Conservation (phyloP, 2,797 vertebrate genomes). For the Otolemur crassicaudatus region DNA sequence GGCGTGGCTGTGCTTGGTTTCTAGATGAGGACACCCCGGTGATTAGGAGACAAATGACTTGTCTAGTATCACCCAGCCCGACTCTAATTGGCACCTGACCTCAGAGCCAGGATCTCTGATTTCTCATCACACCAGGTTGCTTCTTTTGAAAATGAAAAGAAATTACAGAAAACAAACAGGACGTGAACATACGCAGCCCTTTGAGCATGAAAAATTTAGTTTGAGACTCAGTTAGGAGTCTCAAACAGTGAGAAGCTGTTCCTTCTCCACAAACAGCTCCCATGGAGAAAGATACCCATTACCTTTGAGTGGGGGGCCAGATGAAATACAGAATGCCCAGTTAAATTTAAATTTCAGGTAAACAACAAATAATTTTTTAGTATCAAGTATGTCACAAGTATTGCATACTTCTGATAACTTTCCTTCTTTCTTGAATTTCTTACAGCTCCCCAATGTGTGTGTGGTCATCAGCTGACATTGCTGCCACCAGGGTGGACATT, state of each 20-base stretch:
- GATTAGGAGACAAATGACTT: neutral
- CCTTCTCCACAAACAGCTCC: neutral
- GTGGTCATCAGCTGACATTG: neutral
- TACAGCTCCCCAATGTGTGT: neutral
- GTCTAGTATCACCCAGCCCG: no score
- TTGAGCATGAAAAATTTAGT: neutral
- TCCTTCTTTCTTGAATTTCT: neutral
- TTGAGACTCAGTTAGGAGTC: constrained; percentile 28
- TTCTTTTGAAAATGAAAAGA: neutral
- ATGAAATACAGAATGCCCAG: neutral
- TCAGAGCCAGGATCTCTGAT: neutral
- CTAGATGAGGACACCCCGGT: neutral
- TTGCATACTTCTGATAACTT: neutral
- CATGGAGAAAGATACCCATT: neutral
- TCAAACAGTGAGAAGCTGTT: no score
- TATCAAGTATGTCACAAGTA: neutral
- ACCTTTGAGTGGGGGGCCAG: neutral
- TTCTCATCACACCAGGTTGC: neutral
- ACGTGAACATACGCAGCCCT: neutral
- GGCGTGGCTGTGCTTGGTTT: neutral
- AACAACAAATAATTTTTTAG: neutral
- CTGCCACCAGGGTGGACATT: neutral
- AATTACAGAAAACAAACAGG: neutral
- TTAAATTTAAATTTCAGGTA: constrained; percentile 19
- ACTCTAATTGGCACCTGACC: neutral